Percentiles rank a stretch among this genome's conserved stretches.
Evolutionary conservation across 2,113 vertebrate genomes (phyloP).

Genomic region (Bettongia penicillata): DNA sequence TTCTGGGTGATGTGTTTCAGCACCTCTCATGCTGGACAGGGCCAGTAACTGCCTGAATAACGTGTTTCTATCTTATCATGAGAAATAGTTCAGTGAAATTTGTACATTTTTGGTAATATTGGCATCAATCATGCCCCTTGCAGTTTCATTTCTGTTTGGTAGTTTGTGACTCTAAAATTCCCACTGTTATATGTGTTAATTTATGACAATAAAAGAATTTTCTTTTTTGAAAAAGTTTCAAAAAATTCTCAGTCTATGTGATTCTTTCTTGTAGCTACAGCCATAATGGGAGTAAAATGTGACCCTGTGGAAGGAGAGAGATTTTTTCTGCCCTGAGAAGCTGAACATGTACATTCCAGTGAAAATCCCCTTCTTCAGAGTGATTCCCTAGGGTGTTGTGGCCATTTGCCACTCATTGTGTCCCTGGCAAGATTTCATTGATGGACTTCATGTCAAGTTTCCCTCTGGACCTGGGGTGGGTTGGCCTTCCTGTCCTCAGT

Average conservation of each 20-base stretch:
- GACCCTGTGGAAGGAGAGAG: neutral
- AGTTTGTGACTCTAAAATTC: slow-evolving; percentile 81
- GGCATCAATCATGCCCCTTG: slow-evolving; percentile 75
- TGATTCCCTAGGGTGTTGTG: neutral
- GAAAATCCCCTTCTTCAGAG: neutral
- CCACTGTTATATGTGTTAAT: slow-evolving; percentile 84
- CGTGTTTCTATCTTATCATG: slow-evolving; percentile 77
- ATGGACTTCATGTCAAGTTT: neutral
- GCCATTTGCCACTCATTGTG: neutral
- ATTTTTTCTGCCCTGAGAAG: neutral
- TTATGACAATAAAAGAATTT: slow-evolving; percentile 85
- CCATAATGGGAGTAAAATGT: neutral
- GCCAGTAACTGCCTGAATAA: slow-evolving; percentile 76
- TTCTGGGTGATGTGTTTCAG: slow-evolving; percentile 70
- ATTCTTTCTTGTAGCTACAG: slow-evolving; percentile 26
- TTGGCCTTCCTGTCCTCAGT: neutral
- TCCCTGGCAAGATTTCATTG: neutral
- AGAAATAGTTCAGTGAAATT: slow-evolving; percentile 77
- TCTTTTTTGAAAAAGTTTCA: slow-evolving; percentile 79
- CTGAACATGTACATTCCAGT: neutral
- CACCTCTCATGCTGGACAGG: slow-evolving; percentile 74
- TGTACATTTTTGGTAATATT: slow-evolving; percentile 81
- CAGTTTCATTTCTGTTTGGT: slow-evolving; percentile 81
- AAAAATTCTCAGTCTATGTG: slow-evolving; percentile 37
- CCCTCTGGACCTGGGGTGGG: neutral